phyloP scores from a whole-genome alignment of 2,888 invertebrate genomes.

The Aproaerema taeniolella region DNA sequence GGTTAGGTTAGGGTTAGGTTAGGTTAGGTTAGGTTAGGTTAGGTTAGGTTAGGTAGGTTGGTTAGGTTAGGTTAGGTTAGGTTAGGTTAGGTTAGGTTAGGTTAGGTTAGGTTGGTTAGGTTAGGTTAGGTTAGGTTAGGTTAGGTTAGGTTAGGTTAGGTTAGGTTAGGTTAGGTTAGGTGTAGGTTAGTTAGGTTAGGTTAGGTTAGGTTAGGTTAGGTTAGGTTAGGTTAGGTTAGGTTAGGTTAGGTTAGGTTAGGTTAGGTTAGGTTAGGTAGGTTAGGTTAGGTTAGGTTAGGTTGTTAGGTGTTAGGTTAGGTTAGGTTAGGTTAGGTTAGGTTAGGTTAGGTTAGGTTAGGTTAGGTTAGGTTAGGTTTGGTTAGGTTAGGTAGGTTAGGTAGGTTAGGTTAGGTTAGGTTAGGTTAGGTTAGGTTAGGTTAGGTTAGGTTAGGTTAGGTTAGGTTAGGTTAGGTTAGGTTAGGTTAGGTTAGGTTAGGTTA shows the following conservation, averaged over 20 bases:
- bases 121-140: constrained; percentile 39
- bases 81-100: constrained; percentile 43
- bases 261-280: no score
- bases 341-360: constrained; percentile 19
- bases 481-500: constrained; percentile 23
- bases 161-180: constrained; percentile 13
- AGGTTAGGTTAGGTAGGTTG: constrained; percentile 36
- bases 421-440: constrained; percentile 20
- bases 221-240: constrained; percentile 21
- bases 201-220: constrained; percentile 22
- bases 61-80: constrained; percentile 35
- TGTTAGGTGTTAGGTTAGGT: constrained; percentile 18
- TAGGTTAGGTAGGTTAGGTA: constrained; percentile 15
- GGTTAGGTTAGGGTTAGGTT: constrained; percentile 38
- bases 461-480: constrained; percentile 23
- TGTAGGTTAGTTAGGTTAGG: constrained; percentile 18
- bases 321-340: constrained; percentile 19
- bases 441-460: constrained; percentile 22
- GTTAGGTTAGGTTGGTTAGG: constrained; percentile 41
- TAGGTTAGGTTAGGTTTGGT: constrained; percentile 16
- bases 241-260: constrained; percentile 19
- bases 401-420: constrained; percentile 19
- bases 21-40: constrained; percentile 33
- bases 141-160: constrained; percentile 16
- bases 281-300: constrained; percentile 13